Evolutionary conservation across 2,797 vertebrate genomes (phyloP), one percentile per base, ranked within the genome.

Genomic region (Allobates femoralis): DNA sequence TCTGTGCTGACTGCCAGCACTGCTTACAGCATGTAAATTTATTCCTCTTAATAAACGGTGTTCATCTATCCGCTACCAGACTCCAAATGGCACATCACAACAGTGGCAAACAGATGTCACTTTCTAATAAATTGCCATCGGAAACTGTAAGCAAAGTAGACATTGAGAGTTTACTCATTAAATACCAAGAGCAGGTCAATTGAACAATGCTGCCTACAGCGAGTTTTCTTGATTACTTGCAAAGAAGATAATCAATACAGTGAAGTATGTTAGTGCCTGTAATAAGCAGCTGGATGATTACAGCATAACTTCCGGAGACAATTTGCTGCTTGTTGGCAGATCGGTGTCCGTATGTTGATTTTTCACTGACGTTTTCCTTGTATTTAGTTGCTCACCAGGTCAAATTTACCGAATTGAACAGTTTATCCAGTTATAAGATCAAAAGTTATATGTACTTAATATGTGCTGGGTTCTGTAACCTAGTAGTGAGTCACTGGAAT

Each of bases 71-170:
- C 78, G 41, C 66, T 60, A 74, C 53, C 19, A 50, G 71, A 67
- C 28, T 66, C 69, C 56, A 66, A 86, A 82, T 82, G 30, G 56
- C 41, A 81, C 64, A 75, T 82, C 58, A 75, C 50, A 76, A 46
- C 56, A 55, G 30, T 67, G 30, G 66, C 53, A 16, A 76, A 30
- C 79, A 76, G 79, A 77, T 82, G 85, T 86, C 56, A 41, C 69
- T 18, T 64, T 34, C 26, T 86, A 81, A 86, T 82, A 62, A 81
- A 86, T 76, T 86, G 23, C 71, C 69, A 86, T 81, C 50, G 79
- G 37, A 86, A 64, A 62, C 26, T 11, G 46, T 79, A 58, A 34
- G 62, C 71, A 56, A 41, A 79, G 32, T 41, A 46, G n/a, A 79
- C 76, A 32, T 62, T 71, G n/a, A 85, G 64, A 69, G 32, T 12